A percentile compares a stretch with the other conserved stretches of the same genome.
Evolutionary conservation across 2,888 invertebrate species (phyloP).

Genomic region (Heterodera filipjevi): DNA sequence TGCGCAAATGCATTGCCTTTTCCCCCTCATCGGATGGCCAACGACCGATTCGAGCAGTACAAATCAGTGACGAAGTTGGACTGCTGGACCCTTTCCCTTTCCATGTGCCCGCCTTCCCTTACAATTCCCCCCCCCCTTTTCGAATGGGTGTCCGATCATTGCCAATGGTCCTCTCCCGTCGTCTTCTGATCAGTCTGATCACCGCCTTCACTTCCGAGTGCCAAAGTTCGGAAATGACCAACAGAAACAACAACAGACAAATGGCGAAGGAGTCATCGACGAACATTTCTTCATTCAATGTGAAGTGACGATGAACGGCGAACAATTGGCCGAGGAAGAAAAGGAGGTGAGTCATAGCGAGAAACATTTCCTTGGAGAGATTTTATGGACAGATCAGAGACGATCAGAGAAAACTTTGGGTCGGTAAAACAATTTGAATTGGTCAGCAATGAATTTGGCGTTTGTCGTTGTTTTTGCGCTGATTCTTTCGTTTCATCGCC

Average conservation of each 20-base stretch:
- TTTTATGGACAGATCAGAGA: not conserved
- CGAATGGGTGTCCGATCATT: not conserved
- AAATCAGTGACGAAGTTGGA: slow-evolving; percentile 5
- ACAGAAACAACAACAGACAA: not conserved
- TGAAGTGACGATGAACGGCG: not conserved
- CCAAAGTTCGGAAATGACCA: not conserved
- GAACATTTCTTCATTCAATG: slow-evolving; percentile 6
- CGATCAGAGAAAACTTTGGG: not conserved
- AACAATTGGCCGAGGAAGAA: not conserved
- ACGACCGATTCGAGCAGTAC: not conserved
- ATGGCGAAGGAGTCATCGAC: not conserved
- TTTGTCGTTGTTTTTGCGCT: not conserved
- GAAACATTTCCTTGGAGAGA: not conserved
- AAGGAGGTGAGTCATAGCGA: not conserved
- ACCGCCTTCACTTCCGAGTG: not conserved
- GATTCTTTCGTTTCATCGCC: not conserved
- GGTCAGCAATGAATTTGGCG: not conserved
- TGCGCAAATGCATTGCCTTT: not conserved
- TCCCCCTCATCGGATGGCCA: not conserved
- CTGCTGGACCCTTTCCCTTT: not conserved
- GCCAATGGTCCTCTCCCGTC: not conserved
- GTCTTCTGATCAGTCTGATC: slow-evolving; percentile 2
- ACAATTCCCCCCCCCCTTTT: not conserved
- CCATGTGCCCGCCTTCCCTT: not conserved
- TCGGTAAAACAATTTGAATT: not conserved